Base-by-base conservation (phyloP, 1,140 invertebrate species). In the Drosophila burlai region DNA sequence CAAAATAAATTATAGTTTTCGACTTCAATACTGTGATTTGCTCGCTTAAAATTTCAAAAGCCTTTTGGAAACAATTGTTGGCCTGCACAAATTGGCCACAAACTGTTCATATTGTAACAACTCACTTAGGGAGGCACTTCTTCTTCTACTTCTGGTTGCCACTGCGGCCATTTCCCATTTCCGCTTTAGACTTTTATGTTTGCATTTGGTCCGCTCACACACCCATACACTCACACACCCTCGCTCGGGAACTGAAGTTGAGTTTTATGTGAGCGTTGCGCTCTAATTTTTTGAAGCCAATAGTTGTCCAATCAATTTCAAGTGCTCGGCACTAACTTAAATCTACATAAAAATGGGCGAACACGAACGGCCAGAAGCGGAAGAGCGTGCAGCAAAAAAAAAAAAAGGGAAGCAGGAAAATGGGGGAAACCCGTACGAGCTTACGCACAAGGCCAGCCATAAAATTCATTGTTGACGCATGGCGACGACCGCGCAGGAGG, bases 231-330 rank as follows among this genome's bases (percentile, higher is more conserved):
- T 21, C 58, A 43, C 47, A 9, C 40, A 8, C 65, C 29, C 38
- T 15, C 67, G 18, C 26, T 38, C n/a, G 6, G 63, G 40, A 47
- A 45, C 52, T 69, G 42, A 36, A 65, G 72, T 63, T 89, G 38
- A 58, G 62, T 81, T 87, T 87, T 84, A 87, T 89, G 84, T 46
- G 76, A 59, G 26, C 61, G 81, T 81, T 65, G 59, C 82, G 84
- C 81, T 89, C 81, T 84, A 89, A 89, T 89, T 84, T 89, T 81
- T 76, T 76, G 78, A 86, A 74, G 69, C 78, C 81, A 81, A 89
- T 89, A 89, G 67, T 90, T 89, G 67, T 90, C 81, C 85, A 90
- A 89, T 90, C 85, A 89, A 89, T 82, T 90, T 90, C 79, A 76
- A 85, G 85, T 76, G 71, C 50, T 79, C 52, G 71, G 80, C 78